Conservation (phyloP, 2,888 invertebrate species). For the Cyrtodaria siliqua region DNA sequence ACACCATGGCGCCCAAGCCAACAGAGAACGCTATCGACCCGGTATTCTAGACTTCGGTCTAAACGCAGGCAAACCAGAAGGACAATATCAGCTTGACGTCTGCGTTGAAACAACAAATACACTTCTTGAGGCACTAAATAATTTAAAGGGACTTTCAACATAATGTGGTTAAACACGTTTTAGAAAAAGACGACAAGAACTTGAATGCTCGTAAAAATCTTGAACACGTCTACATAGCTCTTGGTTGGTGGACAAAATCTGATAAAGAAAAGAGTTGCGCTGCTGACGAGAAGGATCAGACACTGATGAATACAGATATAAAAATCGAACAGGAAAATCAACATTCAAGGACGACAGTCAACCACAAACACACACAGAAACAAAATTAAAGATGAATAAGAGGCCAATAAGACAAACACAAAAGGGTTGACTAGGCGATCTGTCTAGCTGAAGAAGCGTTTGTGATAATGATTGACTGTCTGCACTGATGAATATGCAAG, state of each 20-base stretch:
- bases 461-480: constrained; percentile 7
- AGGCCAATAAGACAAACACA: no score
- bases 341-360: no score
- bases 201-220: constrained; percentile 11
- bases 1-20: background rate
- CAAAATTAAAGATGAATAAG: no score
- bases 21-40: background rate
- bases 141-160: constrained; percentile 2
- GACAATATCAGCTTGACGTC: constrained; percentile 2
- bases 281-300: background rate
- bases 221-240: background rate
- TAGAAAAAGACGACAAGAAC: background rate
- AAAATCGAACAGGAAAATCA: no score
- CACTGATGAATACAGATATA: no score
- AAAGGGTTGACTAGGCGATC: no score
- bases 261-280: background rate
- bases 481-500: background rate
- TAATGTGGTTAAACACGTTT: background rate
- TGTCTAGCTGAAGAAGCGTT: constrained; percentile 12
- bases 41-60: constrained; percentile 8
- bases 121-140: constrained; percentile 6
- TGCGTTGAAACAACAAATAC: background rate
- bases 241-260: constrained; percentile 5
- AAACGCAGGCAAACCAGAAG: constrained; percentile 5
- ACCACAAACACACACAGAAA: no score